Evolutionary conservation across 2,888 invertebrate genomes (phyloP), one percentile per base, ranked within the genome.

Genomic region (Ferdinandea cuprea): DNA sequence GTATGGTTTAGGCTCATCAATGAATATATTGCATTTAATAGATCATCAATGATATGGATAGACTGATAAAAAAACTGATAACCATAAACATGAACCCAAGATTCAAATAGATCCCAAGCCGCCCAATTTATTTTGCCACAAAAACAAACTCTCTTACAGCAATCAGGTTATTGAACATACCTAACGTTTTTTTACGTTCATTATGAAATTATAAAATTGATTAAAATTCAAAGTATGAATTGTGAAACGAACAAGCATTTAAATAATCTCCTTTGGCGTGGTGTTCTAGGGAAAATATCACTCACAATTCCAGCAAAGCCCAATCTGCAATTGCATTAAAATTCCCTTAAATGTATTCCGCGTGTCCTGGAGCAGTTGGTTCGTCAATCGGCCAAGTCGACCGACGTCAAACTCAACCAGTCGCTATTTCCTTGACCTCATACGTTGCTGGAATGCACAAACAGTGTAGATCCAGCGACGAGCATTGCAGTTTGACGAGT

Each of bases 401-500:
- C n/a, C 13, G 13, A n/a, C n/a, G n/a, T n/a, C n/a, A n/a, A n/a
- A n/a, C n/a, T 73, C 17, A 50, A 65, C 52, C 58, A 71, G 46
- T 21, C 63, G 54, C 46, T 52, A 69, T 74, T 69, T 65, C 65
- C 65, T 59, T 76, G 66, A 77, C 66, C 61, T 66, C 71, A 48
- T 28, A 59, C 42, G 65, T 35, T 21, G 13, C 40, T 61, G 35
- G 56, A 81, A 66, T 72, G 66, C 66, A 69, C 50, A 76, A 71
- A 46, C 50, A 76, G 58, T 15, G 25, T 17, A 46, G 59, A 11
- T 15, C 28, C 44, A 48, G 37, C 25, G 46, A 13, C 58, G 71
- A 52, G 71, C 65, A 37, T 76, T 72, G 61, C 77, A 66, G 50
- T 76, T 76, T 59, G 52, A 30, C 19, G 56, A 37, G 35, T 65